Percentiles rank a stretch among this genome's conserved stretches.
Conservation (phyloP, 2,888 invertebrate genomes). For the Lasioglossum pauxillum region DNA sequence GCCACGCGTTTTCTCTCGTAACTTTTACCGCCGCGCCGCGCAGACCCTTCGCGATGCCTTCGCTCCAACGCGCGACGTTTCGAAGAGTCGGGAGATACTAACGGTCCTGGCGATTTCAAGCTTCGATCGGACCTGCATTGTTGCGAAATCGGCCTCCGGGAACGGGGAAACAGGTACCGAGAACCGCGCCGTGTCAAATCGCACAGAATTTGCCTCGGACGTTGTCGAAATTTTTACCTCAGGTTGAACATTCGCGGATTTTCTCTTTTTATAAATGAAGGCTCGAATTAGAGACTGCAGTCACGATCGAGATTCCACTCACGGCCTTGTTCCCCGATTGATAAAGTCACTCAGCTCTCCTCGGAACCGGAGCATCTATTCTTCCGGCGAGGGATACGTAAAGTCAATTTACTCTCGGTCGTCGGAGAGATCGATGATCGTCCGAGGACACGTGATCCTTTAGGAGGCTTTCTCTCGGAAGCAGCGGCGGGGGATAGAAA, state of each 20-base stretch:
- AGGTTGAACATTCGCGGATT: not conserved
- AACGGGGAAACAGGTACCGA: not conserved
- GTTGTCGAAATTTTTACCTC: not conserved
- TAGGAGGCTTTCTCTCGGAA: slow-evolving; percentile 51
- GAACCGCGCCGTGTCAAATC: not conserved
- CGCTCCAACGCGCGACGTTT: not conserved
- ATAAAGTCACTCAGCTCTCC: slow-evolving; percentile 37
- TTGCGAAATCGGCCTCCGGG: slow-evolving; percentile 16
- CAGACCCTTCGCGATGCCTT: slow-evolving; percentile 49
- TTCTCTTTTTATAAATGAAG: slow-evolving; percentile 7
- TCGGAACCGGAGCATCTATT: slow-evolving; percentile 49
- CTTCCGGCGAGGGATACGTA: slow-evolving; percentile 20
- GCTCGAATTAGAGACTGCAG: slow-evolving; percentile 38
- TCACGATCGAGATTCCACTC: slow-evolving; percentile 48
- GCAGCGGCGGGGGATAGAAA: not conserved
- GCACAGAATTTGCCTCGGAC: not conserved
- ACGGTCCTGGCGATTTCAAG: not conserved
- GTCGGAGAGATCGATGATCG: slow-evolving; percentile 58
- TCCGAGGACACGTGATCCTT: slow-evolving; percentile 52
- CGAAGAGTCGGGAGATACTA: not conserved
- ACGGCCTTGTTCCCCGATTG: slow-evolving; percentile 52
- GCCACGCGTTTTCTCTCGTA: slow-evolving; percentile 64
- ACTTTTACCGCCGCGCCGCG: slow-evolving; percentile 43
- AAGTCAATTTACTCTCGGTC: slow-evolving; percentile 48
- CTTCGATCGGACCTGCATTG: not conserved